Conservation (phyloP, 2,888 invertebrate species). For the Tiphia femorata region DNA sequence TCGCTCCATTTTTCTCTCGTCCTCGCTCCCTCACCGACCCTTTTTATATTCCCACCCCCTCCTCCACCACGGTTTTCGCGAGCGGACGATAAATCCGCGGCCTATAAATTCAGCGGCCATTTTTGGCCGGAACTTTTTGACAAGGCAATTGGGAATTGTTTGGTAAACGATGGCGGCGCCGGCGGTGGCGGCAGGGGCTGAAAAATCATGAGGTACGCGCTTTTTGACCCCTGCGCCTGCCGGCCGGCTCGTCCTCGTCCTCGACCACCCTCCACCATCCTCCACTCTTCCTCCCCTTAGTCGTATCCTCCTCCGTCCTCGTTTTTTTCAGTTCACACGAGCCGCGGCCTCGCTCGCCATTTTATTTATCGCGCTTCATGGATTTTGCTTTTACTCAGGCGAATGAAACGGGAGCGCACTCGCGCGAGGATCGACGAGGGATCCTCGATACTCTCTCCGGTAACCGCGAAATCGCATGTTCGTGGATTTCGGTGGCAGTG, state of each 20-base stretch:
- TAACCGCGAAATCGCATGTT: no score
- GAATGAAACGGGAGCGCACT: no score
- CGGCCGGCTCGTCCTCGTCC: neutral
- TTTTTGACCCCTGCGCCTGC: conserved; percentile 38
- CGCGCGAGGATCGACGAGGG: no score
- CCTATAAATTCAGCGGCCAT: conserved; percentile 60
- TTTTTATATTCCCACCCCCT: conserved; percentile 46
- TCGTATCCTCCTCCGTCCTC: neutral
- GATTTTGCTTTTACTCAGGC: conserved; percentile 25
- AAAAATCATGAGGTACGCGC: conserved; percentile 53
- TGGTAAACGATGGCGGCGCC: conserved; percentile 59
- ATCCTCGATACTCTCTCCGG: no score
- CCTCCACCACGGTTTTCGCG: conserved; percentile 31
- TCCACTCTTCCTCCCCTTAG: neutral
- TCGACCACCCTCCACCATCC: neutral
- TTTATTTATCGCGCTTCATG: conserved; percentile 41
- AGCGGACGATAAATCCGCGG: conserved; percentile 51
- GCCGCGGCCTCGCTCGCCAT: conserved; percentile 6
- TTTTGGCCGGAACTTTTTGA: conserved; percentile 64
- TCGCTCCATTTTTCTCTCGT: conserved; percentile 9
- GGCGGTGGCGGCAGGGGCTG: conserved; percentile 35
- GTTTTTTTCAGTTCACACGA: neutral
- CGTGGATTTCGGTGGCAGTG: no score
- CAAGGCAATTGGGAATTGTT: conserved; percentile 66
- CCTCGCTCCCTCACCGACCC: conserved; percentile 26